Base-by-base conservation (phyloP, 1,140 invertebrate genomes). In the Lepidostoma basale region DNA sequence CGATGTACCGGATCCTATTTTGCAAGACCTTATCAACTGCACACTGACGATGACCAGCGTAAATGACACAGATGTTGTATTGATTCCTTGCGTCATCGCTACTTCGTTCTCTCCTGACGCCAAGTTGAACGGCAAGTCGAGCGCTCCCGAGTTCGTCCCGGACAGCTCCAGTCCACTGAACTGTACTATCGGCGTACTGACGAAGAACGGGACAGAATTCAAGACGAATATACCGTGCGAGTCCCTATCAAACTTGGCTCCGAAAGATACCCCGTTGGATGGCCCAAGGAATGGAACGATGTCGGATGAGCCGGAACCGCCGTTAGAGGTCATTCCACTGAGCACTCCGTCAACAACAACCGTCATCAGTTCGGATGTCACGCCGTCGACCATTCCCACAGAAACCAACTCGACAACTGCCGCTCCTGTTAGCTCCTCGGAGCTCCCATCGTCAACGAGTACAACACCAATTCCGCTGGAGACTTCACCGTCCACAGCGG, bases 191-290 rank as follows among this genome's bases (percentile, higher is more conserved):
- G 80, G 78, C 9, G 78, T 84, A 20, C 59, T 81, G 25, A 82
- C 77, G 23, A 84, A 82, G 68, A 62, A 74, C 28, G 75, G 74
- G 16, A 78, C 74, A 67, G 81, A 83, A 73, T 80, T 77, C 73
- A 80, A 77, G 74, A 82, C 81, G 8, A 79, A 80, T 12, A 83
- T 83, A 64, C 79, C 82, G 14, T 83, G 82, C 73, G 80, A 80
- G 6, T 75, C 76, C 49, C 74, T 84, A 40, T 67, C 72, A 0
- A 73, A 56, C 12, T 49, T 64, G 42, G 72, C 68, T 2, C 68
- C 72, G 0, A 70, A 70, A 20, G 54, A 64, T 18, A 28, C 16
- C 10, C 62, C 66, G 0, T 28, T 20, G 47, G 22, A 14, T 9
- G n/a, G 14, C 0, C 22, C 47, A 42, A 26, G 28, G 6, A 16